Evolutionary conservation across 2,888 invertebrate genomes (phyloP), one percentile per base, ranked within the genome.

Genomic region (Patella caerulea): DNA sequence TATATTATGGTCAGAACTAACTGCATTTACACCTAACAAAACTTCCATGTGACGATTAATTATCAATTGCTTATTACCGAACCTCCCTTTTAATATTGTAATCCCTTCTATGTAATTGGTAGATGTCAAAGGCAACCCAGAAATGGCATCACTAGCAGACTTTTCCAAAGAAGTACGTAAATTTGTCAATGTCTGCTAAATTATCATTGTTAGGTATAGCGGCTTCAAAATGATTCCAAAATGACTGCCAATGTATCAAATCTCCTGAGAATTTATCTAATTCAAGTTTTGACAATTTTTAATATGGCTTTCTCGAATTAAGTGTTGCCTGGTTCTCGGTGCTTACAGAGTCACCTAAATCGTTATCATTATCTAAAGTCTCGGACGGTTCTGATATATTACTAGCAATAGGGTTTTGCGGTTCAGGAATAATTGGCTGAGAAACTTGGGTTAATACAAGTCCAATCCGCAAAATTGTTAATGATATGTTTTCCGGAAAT

Each of bases 41-140:
- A 65, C n/a, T 19, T 65, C 65, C 19, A 65, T 65, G 9, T 65
- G 65, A 19, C 65, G 7, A 19, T 65, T 65, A 19, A 65, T 65
- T 65, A 65, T 65, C 19, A 65, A n/a, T 65, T 65, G 65, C 12
- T 19, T 65, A n/a, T 65, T 65, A 12, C 65, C 65, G 19, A 65
- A 65, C 17, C 65, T n/a, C 12, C 65, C n/a, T 1, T 65, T 19
- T 9, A 65, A 19, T 19, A 65, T 65, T 11, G n/a, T 19, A 19
- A 65, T 65, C 19, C 19, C 65, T 15, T 65, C 65, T 19, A 19
- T 19, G 19, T 65, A 65, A 15, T 65, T 65, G 12, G 65, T 19
- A 65, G 65, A n/a, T 65, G 19, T 65, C 19, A 65, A 65, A 65
- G 65, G 19, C 19, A 65, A 65, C n/a, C 65, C 65, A 65, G 65